Evolutionary conservation across 2,113 vertebrate genomes (phyloP).

Genomic region (Genyomyrus donnyi): DNA sequence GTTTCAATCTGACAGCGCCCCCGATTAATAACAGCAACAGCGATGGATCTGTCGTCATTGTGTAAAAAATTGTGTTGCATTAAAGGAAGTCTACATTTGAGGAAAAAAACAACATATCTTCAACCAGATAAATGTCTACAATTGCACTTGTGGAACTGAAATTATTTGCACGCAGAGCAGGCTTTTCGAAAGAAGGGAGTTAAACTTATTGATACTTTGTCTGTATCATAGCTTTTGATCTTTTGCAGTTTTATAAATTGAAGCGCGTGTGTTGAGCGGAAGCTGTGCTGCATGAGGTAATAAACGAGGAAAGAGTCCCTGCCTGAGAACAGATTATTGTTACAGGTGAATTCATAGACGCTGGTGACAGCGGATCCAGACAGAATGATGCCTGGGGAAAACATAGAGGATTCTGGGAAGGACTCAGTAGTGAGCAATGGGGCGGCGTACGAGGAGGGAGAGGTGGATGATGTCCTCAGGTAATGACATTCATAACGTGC

Average conservation of each 20-base stretch:
- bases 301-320: not conserved
- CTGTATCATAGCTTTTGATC: not conserved
- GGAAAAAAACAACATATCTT: not conserved
- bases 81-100: not conserved
- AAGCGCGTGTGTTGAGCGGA: not conserved
- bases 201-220: not conserved
- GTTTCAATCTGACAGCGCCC: not conserved
- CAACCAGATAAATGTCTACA: not conserved
- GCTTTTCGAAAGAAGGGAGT: not conserved
- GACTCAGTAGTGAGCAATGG: slow-evolving; percentile 39
- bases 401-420: slow-evolving; percentile 41
- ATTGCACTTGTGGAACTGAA: not conserved
- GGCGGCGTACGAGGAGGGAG: slow-evolving; percentile 39
- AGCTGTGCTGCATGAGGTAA: not conserved
- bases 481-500: slow-evolving; percentile 16
- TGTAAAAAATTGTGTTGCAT: not conserved
- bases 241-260: not conserved
- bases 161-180: not conserved
- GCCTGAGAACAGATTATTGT: not conserved
- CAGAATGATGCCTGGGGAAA: slow-evolving; percentile 36
- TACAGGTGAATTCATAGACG: not conserved
- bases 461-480: slow-evolving; percentile 36
- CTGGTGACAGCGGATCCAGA: slow-evolving; percentile 8
- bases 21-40: not conserved
- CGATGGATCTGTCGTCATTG: not conserved